Conservation (phyloP, 2,113 vertebrate species). For the Syrmaticus mikado region DNA sequence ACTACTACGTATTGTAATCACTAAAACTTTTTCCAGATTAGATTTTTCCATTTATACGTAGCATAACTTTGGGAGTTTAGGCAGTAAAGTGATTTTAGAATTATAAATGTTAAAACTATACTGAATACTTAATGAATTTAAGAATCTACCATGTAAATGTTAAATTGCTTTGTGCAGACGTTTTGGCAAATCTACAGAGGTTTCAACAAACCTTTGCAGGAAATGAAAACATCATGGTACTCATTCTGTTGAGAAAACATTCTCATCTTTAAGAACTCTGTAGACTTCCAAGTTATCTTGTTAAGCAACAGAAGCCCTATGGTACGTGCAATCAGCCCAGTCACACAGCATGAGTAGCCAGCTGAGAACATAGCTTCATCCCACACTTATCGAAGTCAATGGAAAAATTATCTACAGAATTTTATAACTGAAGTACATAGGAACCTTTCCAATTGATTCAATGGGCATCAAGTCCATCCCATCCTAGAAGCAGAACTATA, state of each 20-base stretch:
- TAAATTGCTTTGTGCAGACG: neutral
- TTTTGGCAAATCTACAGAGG: neutral
- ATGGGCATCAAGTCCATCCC: neutral
- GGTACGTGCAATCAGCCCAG: neutral
- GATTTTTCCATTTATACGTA: neutral
- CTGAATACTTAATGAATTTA: neutral
- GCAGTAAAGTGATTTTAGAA: neutral
- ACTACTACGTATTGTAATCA: neutral
- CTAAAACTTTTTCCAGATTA: neutral
- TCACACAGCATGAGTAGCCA: neutral
- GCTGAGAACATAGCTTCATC: neutral
- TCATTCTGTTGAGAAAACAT: neutral
- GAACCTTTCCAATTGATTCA: neutral
- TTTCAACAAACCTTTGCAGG: neutral
- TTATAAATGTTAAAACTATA: neutral
- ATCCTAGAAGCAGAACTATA: neutral
- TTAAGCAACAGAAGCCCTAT: conserved; percentile 1
- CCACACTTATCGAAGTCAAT: neutral
- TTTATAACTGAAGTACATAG: neutral
- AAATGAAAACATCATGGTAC: neutral
- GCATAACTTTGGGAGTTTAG: neutral
- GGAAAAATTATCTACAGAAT: neutral
- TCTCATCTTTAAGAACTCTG: neutral
- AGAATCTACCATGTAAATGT: neutral
- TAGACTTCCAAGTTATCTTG: neutral